Evolutionary conservation across 2,797 vertebrate species (phyloP), one percentile per base, ranked within the genome.

Genomic region (Tadarida brasiliensis): DNA sequence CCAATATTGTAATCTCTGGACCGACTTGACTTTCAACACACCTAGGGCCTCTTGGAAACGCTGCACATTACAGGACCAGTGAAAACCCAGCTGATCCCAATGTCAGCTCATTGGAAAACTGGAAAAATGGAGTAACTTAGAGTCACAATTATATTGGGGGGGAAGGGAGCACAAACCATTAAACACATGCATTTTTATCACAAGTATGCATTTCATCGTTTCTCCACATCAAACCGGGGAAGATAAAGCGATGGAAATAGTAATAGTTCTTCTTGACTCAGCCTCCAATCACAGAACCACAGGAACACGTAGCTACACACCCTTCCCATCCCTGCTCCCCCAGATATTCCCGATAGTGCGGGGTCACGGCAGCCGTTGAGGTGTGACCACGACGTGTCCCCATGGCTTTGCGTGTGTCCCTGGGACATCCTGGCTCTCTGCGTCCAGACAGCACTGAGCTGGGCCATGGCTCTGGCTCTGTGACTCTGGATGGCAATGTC

Each of bases 151-250:
- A n/a, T 81, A 57, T 63, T 91, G 61, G 28, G 24, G 59, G 11
- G 35, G 0, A 14, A 2, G 0, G 1, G 61, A 78, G 20, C 59
- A 47, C 33, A 51, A 28, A 90, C 61, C 82, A 49, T 35, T 77
- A 44, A 84, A 88, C 63, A 85, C 83, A 95, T 28, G 11, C 39
- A 91, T 94, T 97, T 92, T 94, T 74, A 84, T 91, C 30, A 3
- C 51, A 44, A 65, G 22, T 92, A 44, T 87, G 51, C 63, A 44
- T 80, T 15, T 71, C 4, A 1, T 19, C 15, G 57, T 63, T 76
- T 90, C 65, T 63, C 65, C 15, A 57, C 7, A 81, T 9, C 17
- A 51, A 65, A 57, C 56, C 19, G 11, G 17, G 44, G 68, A 5
- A 83, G 86, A 57, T 2, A 39, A n/a, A 74, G 28, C 78, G 8